A percentile compares a stretch with the other conserved stretches of the same genome.
phyloP scores from a whole-genome alignment of 2,888 invertebrate species.

The Coremacera marginata region DNA sequence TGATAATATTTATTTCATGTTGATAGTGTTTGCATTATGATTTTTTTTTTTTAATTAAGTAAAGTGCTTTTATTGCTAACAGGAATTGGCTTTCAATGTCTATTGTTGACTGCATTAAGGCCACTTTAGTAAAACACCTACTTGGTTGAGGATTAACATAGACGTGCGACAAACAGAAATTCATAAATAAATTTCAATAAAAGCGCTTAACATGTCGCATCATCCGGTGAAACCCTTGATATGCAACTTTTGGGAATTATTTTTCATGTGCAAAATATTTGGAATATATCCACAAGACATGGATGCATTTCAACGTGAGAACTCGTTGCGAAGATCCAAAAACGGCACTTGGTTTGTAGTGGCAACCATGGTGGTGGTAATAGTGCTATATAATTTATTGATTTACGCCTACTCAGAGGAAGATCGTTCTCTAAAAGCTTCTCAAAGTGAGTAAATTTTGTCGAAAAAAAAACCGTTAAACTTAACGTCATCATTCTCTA shows the following conservation, averaged over 20 bases:
- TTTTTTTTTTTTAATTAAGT: constrained; percentile 55
- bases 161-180: neutral
- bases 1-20: constrained; percentile 23
- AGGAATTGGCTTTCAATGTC: neutral
- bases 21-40: constrained; percentile 38
- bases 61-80: constrained; percentile 50
- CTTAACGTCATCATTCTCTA: constrained; percentile 39
- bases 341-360: constrained; percentile 60
- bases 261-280: constrained; percentile 63
- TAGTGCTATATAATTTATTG: constrained; percentile 61
- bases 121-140: neutral
- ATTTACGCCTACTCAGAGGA: constrained; percentile 62
- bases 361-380: constrained; percentile 50
- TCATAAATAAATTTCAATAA: neutral
- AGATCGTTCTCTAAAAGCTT: constrained; percentile 58
- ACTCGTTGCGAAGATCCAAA: constrained; percentile 59
- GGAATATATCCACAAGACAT: constrained; percentile 65
- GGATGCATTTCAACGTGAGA: constrained; percentile 54
- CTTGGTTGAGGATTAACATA: neutral
- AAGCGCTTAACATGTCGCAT: constrained; percentile 42
- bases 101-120: too few species aligned
- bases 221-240: constrained; percentile 57
- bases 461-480: too few species aligned
- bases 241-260: constrained; percentile 59
- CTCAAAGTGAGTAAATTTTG: constrained; percentile 60